Percentiles rank a stretch among this genome's conserved stretches.
These are phyloP conservation scores for Dromaius novaehollandiae DNA, from an alignment of 2,113 vertebrate species.

Conservation along the genomic window DNA sequence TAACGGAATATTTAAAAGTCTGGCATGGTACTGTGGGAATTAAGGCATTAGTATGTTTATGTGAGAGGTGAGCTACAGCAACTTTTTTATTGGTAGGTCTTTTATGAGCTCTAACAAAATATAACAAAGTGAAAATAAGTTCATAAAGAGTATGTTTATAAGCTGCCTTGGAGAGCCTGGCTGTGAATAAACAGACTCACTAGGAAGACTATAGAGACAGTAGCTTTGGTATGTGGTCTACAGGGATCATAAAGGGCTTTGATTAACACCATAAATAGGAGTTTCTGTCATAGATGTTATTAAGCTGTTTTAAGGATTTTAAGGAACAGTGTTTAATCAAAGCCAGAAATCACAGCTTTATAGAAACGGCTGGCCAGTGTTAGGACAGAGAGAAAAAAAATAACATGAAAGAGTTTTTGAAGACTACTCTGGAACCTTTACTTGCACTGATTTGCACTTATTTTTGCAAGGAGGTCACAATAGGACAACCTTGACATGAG, in stretches of 20 bases:
- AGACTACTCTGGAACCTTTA: not conserved
- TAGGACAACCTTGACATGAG: not conserved
- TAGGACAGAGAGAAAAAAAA: constrained; percentile 31
- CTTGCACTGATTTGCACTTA: not conserved
- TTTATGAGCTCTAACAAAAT: not conserved
- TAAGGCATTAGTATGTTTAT: not conserved
- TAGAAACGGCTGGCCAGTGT: not conserved
- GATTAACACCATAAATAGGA: constrained; percentile 39
- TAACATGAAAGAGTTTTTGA: constrained; percentile 29
- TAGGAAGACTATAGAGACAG: not conserved
- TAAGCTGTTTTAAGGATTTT: not conserved
- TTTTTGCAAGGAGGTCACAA: not conserved
- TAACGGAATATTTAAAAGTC: not conserved
- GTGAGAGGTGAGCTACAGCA: not conserved
- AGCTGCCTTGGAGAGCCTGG: not conserved
- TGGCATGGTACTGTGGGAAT: not conserved
- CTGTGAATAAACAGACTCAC: not conserved
- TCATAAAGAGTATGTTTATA: not conserved
- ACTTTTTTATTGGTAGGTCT: not conserved
- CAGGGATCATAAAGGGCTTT: constrained; percentile 2
- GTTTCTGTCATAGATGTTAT: not conserved
- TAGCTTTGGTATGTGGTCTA: constrained; percentile 10
- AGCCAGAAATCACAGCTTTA: constrained; percentile 12
- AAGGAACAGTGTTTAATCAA: constrained; percentile 30
- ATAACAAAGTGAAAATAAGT: constrained; percentile 29